phyloP scores from a whole-genome alignment of 2,888 invertebrate species.

The Bimastos eiseni region DNA sequence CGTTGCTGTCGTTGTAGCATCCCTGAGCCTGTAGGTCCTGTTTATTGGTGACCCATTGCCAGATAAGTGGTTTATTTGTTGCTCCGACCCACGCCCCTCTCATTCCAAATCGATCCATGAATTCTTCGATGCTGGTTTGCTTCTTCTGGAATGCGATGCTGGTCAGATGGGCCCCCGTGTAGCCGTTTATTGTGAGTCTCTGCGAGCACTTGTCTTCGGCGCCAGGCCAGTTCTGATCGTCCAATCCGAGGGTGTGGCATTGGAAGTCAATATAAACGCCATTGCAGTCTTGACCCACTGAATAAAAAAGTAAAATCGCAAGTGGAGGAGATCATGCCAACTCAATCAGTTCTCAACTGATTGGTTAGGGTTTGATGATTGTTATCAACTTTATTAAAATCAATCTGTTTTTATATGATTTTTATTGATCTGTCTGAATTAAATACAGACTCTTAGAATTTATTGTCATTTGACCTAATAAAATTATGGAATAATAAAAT shows the following conservation, averaged over 20 bases:
- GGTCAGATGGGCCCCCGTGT: background rate
- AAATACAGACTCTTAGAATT: too few relatives aligned
- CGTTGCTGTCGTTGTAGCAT: background rate
- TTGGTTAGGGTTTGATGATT: too few relatives aligned
- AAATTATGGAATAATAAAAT: too few relatives aligned
- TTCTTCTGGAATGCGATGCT: background rate
- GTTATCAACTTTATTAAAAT: too few relatives aligned
- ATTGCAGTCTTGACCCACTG: background rate
- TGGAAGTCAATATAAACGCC: background rate
- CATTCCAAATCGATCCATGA: constrained; percentile 4
- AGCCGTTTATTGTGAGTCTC: background rate
- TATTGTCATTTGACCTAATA: too few relatives aligned
- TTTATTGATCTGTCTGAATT: too few relatives aligned
- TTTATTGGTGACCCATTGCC: background rate
- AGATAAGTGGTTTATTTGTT: background rate
- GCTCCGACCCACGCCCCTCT: background rate
- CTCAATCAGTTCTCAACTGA: too few relatives aligned
- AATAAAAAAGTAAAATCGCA: too few relatives aligned
- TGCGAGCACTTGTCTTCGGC: background rate
- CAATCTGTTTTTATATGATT: too few relatives aligned
- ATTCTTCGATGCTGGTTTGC: background rate
- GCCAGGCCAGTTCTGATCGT: background rate
- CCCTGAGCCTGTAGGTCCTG: background rate
- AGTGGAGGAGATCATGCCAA: too few relatives aligned
- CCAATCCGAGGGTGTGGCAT: background rate